Percentiles rank a stretch among this genome's conserved stretches.
Conservation (phyloP, 1,140 invertebrate genomes). For the Camponotus floridanus region DNA sequence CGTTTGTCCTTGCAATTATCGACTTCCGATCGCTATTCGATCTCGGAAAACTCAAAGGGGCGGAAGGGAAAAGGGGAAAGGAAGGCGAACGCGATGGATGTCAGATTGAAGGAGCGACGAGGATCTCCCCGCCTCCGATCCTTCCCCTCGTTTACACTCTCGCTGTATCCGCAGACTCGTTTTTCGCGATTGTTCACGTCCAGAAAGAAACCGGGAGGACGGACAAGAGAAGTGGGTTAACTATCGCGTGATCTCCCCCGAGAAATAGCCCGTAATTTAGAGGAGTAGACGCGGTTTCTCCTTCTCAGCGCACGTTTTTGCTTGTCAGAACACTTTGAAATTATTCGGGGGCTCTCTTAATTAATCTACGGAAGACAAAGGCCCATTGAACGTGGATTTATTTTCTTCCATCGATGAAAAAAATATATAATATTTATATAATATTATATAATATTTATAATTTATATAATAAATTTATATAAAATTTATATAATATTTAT, state of each 20-base stretch:
- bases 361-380: background rate
- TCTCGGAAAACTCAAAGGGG: background rate
- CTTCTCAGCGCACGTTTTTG: background rate
- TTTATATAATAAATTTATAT: too few relatives aligned
- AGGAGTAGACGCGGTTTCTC: conserved; percentile 3
- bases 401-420: background rate
- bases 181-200: conserved; percentile 55
- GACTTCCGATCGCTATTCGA: conserved; percentile 41
- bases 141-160: background rate
- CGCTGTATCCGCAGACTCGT: conserved; percentile 35
- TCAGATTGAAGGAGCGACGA: background rate
- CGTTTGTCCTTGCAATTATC: conserved; percentile 41
- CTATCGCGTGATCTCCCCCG: conserved; percentile 58
- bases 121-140: conserved; percentile 32
- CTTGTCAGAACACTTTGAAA: background rate
- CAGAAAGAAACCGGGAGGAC: conserved; percentile 37
- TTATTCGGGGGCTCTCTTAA: conserved; percentile 17
- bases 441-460: background rate
- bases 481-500: background rate
- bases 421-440: too few relatives aligned
- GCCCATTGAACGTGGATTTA: background rate
- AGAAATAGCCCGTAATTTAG: conserved; percentile 55
- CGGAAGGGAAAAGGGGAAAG: background rate
- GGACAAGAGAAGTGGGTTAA: conserved; percentile 59
- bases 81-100: conserved; percentile 3